A percentile compares a stretch with the other conserved stretches of the same genome.
phyloP scores from a whole-genome alignment of 2,797 vertebrate genomes.

The Hippopotamyrus pictus region DNA sequence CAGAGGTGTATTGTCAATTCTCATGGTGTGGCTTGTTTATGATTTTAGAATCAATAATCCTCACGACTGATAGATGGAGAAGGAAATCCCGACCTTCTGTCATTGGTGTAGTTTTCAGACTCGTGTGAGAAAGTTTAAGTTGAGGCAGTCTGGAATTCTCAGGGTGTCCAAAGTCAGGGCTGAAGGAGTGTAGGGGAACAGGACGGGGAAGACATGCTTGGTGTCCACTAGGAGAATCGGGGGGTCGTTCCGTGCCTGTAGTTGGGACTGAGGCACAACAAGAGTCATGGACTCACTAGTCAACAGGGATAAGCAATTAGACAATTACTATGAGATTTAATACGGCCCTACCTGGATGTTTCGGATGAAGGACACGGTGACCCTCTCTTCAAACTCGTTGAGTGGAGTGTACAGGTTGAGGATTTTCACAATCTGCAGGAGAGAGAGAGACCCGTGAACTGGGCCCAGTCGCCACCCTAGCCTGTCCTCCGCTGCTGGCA shows the following conservation, averaged over 20 bases:
- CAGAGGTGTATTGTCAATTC: not conserved
- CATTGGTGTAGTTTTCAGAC: slow-evolving; percentile 52
- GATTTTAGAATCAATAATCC: not conserved
- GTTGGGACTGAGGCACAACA: slow-evolving; percentile 55
- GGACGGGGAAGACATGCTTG: slow-evolving; percentile 80
- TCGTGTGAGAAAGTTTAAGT: slow-evolving; percentile 76
- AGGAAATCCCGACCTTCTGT: not conserved
- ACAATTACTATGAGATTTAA: not conserved
- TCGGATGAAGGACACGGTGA: slow-evolving; percentile 88
- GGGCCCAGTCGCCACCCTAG: not conserved
- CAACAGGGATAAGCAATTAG: not conserved
- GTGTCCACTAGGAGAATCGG: slow-evolving; percentile 81
- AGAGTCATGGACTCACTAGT: not conserved
- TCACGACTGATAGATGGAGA: not conserved
- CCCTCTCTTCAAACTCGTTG: slow-evolving; percentile 93
- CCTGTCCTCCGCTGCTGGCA: not conserved
- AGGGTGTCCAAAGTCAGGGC: slow-evolving; percentile 81
- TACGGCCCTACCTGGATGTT: slow-evolving; percentile 76
- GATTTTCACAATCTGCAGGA: slow-evolving; percentile 85
- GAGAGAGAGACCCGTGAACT: not conserved
- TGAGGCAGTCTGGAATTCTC: slow-evolving; percentile 79
- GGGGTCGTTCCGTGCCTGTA: slow-evolving; percentile 73
- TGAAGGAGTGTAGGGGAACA: slow-evolving; percentile 86
- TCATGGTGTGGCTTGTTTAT: not conserved
- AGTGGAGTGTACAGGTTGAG: slow-evolving; percentile 93